A percentile compares a stretch with the other conserved stretches of the same genome.
phyloP scores from a whole-genome alignment of 2,797 vertebrate genomes.

The Tamandua tetradactyla region DNA sequence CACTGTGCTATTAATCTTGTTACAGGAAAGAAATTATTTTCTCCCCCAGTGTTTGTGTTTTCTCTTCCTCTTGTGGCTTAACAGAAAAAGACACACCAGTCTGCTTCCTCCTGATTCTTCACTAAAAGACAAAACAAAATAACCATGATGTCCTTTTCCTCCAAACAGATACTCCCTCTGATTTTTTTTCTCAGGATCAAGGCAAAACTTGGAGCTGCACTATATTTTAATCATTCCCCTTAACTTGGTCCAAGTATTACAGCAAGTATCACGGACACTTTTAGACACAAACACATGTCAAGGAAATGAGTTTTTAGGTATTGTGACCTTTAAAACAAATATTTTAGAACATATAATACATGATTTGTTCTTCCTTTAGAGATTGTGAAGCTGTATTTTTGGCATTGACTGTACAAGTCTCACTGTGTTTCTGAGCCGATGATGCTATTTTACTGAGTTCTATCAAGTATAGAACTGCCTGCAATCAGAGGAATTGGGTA shows the following conservation, averaged over 20 bases:
- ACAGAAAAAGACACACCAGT: neutral
- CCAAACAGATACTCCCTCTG: neutral
- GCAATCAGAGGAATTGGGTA: neutral
- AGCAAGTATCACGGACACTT: neutral
- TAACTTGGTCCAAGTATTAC: neutral
- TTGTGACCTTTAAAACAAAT: constrained; percentile 37
- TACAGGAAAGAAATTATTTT: neutral
- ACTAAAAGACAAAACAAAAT: neutral
- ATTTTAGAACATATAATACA: neutral
- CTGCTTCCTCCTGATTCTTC: neutral
- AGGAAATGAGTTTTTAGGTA: constrained; percentile 24
- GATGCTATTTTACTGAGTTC: neutral
- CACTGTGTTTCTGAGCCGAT: neutral
- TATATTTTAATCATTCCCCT: neutral
- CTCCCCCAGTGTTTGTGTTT: constrained; percentile 22
- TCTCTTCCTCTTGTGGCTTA: neutral
- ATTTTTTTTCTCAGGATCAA: neutral
- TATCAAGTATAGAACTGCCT: neutral
- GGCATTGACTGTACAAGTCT: neutral
- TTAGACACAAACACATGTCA: neutral
- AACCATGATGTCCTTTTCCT: neutral
- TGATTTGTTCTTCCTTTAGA: neutral
- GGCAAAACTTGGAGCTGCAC: neutral
- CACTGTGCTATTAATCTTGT: neutral
- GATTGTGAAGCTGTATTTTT: constrained; percentile 38